Evolutionary conservation across 2,888 invertebrate species (phyloP).

Genomic region (Azorinus chamasolen): DNA sequence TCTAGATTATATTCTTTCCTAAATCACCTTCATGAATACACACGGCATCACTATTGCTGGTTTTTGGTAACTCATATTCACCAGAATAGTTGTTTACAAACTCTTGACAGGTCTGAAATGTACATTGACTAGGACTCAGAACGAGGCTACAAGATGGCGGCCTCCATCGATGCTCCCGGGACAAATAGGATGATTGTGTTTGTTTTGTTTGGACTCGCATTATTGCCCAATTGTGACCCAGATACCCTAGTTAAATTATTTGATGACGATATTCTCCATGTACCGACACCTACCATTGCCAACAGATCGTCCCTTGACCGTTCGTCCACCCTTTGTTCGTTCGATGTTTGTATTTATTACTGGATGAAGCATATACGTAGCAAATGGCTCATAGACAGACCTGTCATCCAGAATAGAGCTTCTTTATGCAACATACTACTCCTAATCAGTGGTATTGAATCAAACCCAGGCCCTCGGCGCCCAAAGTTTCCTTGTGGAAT

Average conservation of each 20-base stretch:
- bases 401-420: not conserved
- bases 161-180: not conserved
- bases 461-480: conserved; percentile 35
- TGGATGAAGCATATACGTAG: conserved; percentile 7
- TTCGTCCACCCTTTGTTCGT: conserved; percentile 2
- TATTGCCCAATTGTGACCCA: not conserved
- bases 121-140: conserved; percentile 1
- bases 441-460: conserved; percentile 31
- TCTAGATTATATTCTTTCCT: too few relatives aligned
- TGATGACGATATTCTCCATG: not conserved
- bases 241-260: not conserved
- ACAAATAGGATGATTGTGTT: not conserved
- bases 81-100: not conserved
- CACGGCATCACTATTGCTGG: too few relatives aligned
- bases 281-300: not conserved
- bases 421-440: conserved; percentile 2
- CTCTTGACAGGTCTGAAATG: not conserved
- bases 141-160: conserved; percentile 14
- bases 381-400: conserved; percentile 7
- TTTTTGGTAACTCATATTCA: too few relatives aligned
- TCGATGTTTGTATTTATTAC: not conserved
- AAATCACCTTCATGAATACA: too few relatives aligned
- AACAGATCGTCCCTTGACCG: not conserved
- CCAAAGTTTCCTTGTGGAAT: conserved; percentile 35
- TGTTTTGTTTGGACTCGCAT: not conserved